A percentile compares a stretch with the other conserved stretches of the same genome.
These are phyloP conservation scores for Meloidogyne chitwoodi DNA, from an alignment of 1,140 invertebrate genomes.

Conservation along the genomic window DNA sequence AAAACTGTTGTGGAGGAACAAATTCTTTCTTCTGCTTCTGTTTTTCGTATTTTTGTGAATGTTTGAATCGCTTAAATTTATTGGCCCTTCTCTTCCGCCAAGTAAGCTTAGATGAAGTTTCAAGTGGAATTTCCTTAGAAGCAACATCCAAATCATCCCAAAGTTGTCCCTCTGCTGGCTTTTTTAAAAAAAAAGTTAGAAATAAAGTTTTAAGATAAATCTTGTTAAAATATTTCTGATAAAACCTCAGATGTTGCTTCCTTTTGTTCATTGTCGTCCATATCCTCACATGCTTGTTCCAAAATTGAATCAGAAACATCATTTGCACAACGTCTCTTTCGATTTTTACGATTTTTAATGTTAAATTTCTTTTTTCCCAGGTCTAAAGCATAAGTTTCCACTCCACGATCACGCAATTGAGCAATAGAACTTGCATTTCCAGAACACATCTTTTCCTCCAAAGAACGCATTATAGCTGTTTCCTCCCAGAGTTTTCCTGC, in stretches of 20 bases:
- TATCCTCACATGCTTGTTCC: conserved; percentile 7
- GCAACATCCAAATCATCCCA: conserved; percentile 8
- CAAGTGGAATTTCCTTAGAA: background rate
- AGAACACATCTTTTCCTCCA: conserved; percentile 26
- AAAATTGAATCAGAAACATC: conserved; percentile 1
- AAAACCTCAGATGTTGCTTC: background rate
- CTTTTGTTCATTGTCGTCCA: background rate
- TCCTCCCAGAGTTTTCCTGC: conserved; percentile 43
- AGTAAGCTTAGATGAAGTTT: background rate
- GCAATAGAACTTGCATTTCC: background rate
- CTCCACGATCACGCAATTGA: conserved; percentile 20
- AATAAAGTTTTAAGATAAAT: no score
- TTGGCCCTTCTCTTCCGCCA: background rate
- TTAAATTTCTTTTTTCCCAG: background rate
- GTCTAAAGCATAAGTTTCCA: conserved; percentile 26
- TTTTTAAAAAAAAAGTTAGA: background rate
- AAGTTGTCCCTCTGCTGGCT: background rate
- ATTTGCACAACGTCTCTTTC: background rate
- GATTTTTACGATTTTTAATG: background rate
- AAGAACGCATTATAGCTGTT: conserved; percentile 36
- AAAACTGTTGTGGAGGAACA: conserved; percentile 11
- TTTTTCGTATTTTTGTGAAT: background rate
- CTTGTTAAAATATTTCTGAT: no score
- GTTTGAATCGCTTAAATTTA: conserved; percentile 1
- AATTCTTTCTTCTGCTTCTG: background rate